A percentile compares a stretch with the other conserved stretches of the same genome.
phyloP scores from a whole-genome alignment of 2,888 invertebrate species.

The Tromatobia lineatoria region DNA sequence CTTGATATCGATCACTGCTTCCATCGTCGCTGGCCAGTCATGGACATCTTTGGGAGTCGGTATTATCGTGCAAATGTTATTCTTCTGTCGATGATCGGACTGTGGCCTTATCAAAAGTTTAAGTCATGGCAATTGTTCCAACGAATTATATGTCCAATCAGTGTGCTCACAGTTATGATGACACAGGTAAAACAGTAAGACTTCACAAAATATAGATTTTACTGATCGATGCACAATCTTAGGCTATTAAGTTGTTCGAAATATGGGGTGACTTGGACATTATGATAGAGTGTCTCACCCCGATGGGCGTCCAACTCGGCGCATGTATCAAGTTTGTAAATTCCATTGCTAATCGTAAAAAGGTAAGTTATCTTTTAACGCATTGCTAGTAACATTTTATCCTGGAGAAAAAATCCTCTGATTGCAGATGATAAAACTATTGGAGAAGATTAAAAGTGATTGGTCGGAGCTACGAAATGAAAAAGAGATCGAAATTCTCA shows the following conservation, averaged over 20 bases:
- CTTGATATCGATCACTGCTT: background rate
- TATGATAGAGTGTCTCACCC: constrained; percentile 2
- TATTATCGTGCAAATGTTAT: background rate
- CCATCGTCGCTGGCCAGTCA: background rate
- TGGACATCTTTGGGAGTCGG: constrained; percentile 9
- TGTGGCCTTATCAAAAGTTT: constrained; percentile 20
- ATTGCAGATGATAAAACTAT: background rate
- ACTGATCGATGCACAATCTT: background rate
- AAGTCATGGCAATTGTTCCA: constrained; percentile 13
- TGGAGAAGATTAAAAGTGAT: background rate
- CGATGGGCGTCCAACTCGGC: constrained; percentile 18
- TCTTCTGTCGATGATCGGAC: constrained; percentile 3
- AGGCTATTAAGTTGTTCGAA: constrained; percentile 9
- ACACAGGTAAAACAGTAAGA: background rate
- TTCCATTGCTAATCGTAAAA: background rate
- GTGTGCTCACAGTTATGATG: background rate
- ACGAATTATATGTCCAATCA: constrained; percentile 10
- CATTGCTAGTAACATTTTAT: background rate
- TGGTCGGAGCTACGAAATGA: background rate
- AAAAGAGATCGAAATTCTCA: background rate
- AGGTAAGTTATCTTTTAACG: background rate
- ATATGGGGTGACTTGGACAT: constrained; percentile 12
- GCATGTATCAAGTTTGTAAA: background rate
- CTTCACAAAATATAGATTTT: background rate
- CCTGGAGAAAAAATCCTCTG: background rate